phyloP scores from a whole-genome alignment of 2,797 vertebrate genomes.

The Streptopelia turtur region DNA sequence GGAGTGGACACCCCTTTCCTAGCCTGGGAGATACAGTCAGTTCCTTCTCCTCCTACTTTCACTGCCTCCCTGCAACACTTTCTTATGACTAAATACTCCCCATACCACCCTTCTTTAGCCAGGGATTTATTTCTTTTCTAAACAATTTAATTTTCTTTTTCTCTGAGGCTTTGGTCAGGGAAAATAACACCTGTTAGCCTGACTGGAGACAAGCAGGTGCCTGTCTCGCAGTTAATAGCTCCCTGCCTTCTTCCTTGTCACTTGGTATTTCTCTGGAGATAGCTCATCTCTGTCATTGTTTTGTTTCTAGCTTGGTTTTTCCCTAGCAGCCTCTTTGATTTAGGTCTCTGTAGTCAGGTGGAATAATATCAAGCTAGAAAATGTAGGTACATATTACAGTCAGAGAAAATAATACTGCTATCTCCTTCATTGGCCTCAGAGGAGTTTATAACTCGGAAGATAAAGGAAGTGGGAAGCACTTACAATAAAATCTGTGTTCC shows the following conservation, averaged over 20 bases:
- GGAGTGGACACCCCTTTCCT: neutral
- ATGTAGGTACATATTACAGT: neutral
- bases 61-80: neutral
- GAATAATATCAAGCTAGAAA: conserved; percentile 28
- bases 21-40: neutral
- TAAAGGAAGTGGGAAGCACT: neutral
- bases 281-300: neutral
- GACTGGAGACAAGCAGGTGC: neutral
- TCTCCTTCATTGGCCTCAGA: conserved; percentile 30
- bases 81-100: neutral
- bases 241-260: neutral
- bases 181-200: conserved; percentile 18
- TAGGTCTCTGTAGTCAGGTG: conserved; percentile 2
- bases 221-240: neutral
- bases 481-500: neutral
- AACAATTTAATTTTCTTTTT: conserved; percentile 9
- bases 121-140: neutral
- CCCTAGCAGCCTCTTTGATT: conserved; percentile 20
- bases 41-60: neutral
- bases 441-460: conserved; percentile 4
- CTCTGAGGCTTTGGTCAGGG: neutral
- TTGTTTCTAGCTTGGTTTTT: conserved; percentile 27
- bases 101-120: neutral
- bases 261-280: conserved; percentile 2
- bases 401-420: neutral